Evolutionary conservation across 2,888 invertebrate species (phyloP).

Genomic region (Tromatobia lineatoria): DNA sequence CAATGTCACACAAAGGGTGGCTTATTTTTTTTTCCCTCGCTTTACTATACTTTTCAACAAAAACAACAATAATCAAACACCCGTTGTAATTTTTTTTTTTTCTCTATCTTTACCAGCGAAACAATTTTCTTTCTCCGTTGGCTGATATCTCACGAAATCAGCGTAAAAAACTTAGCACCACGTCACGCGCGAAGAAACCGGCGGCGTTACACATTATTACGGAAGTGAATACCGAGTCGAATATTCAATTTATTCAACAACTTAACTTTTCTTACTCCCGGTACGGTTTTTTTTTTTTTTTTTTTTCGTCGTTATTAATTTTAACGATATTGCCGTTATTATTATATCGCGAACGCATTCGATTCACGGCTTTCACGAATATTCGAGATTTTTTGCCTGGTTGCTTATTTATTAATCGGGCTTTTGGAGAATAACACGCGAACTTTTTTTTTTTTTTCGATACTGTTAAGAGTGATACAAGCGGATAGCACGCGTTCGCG

Average conservation of each 20-base stretch:
- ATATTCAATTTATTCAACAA: slow-evolving; percentile 9
- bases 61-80: slow-evolving; percentile 3
- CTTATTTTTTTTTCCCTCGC: background rate
- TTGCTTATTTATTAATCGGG: background rate
- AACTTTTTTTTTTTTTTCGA: too few relatives aligned
- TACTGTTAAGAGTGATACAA: slow-evolving; percentile 32
- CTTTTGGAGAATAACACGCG: slow-evolving; percentile 19
- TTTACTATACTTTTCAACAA: background rate
- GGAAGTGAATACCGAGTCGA: slow-evolving; percentile 23
- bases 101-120: background rate
- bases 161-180: slow-evolving; percentile 73
- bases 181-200: slow-evolving; percentile 71
- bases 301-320: background rate
- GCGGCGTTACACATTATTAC: slow-evolving; percentile 64
- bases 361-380: background rate
- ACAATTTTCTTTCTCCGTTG: background rate
- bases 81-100: background rate
- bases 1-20: slow-evolving; percentile 4
- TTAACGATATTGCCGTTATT: background rate
- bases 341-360: slow-evolving; percentile 6
- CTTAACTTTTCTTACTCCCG: slow-evolving; percentile 5
- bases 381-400: background rate
- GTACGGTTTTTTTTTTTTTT: background rate
- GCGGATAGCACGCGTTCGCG: slow-evolving; percentile 74
- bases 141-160: slow-evolving; percentile 52